Conservation (phyloP, 1,140 invertebrate genomes). For the Saccostrea glomerata region DNA sequence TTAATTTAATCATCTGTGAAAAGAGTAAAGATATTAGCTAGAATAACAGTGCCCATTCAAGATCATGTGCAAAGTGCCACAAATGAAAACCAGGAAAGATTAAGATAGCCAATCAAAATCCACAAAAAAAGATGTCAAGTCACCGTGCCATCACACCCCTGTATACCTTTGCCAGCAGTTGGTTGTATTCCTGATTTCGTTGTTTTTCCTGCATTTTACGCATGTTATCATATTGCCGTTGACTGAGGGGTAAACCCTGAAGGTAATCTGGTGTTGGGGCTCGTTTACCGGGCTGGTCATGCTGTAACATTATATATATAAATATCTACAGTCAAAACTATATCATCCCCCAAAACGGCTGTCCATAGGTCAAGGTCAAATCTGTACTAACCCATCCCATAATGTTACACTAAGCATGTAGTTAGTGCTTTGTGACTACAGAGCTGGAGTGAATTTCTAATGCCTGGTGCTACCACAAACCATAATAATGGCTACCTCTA, state of each 20-base stretch:
- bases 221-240: slow-evolving; percentile 48
- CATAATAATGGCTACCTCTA: not conserved
- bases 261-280: slow-evolving; percentile 47
- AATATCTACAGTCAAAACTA: slow-evolving; percentile 32
- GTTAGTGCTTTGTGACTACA: not conserved
- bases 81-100: slow-evolving; percentile 32
- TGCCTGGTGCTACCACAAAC: not conserved
- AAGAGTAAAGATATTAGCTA: not conserved
- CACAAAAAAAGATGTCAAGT: slow-evolving; percentile 32
- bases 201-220: slow-evolving; percentile 41
- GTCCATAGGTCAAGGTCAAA: slow-evolving; percentile 11
- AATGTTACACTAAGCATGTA: not conserved
- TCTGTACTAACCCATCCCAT: not conserved
- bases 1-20: not conserved
- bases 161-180: slow-evolving; percentile 54
- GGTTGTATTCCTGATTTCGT: slow-evolving; percentile 57
- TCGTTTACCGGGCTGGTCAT: not conserved
- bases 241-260: slow-evolving; percentile 52
- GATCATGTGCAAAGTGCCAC: slow-evolving; percentile 18
- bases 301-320: slow-evolving; percentile 22
- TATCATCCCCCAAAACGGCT: not conserved
- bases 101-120: slow-evolving; percentile 31
- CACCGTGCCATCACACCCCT: not conserved
- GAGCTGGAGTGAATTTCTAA: slow-evolving; percentile 1
- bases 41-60: slow-evolving; percentile 5